Conservation (phyloP, 2,888 invertebrate species). For the Perithous albicinctus region DNA sequence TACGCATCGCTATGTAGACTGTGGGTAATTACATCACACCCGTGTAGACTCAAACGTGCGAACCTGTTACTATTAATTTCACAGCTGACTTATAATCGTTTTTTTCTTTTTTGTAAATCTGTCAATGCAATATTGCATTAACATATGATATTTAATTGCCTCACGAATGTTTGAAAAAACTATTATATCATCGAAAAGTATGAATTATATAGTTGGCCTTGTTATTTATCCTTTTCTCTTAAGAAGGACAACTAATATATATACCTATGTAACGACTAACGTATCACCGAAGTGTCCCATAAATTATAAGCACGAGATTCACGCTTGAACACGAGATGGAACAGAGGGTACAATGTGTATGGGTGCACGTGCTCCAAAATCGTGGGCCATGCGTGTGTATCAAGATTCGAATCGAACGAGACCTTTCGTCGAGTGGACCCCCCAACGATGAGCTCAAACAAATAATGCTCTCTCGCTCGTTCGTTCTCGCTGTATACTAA, state of each 20-base stretch:
- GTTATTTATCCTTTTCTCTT: neutral
- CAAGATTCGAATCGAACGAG: conserved; percentile 29
- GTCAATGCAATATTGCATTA: no score
- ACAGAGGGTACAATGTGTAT: neutral
- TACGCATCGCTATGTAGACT: conserved; percentile 50
- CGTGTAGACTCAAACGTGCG: conserved; percentile 30
- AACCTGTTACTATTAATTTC: conserved; percentile 36
- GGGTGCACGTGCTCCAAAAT: neutral
- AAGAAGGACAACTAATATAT: neutral
- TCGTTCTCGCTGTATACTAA: conserved; percentile 10
- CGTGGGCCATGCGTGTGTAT: neutral
- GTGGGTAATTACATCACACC: conserved; percentile 52
- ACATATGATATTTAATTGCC: neutral
- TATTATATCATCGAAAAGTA: neutral
- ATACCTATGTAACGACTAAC: conserved; percentile 15
- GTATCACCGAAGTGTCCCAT: conserved; percentile 5
- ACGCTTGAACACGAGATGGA: neutral
- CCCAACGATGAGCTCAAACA: conserved; percentile 38
- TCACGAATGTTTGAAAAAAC: neutral
- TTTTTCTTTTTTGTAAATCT: neutral
- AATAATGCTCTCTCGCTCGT: conserved; percentile 31
- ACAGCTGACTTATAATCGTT: neutral
- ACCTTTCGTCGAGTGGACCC: conserved; percentile 34
- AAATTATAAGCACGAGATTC: conserved; percentile 11
- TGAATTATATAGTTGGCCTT: neutral